These are phyloP conservation scores for Limosa lapponica DNA, from an alignment of 2,797 vertebrate species.

Conservation along the genomic window DNA sequence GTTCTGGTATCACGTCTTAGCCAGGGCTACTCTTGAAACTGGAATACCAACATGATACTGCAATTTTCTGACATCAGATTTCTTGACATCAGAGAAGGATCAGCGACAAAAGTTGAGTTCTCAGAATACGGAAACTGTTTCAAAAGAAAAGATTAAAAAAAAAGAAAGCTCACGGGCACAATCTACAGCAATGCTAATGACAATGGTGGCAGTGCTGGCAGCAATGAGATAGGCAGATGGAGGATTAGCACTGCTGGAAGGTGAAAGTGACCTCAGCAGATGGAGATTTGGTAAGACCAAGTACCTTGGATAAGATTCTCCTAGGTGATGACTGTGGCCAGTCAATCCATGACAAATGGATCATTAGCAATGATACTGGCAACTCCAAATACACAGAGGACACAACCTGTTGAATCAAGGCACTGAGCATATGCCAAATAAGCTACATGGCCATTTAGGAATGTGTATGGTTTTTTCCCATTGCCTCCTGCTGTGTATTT, in stretches of 20 bases:
- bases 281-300: background rate
- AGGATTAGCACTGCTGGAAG: background rate
- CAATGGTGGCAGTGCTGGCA: background rate
- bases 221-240: background rate
- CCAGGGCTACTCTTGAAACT: background rate
- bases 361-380: background rate
- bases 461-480: background rate
- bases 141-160: background rate
- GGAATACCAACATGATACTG: background rate
- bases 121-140: background rate
- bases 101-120: background rate
- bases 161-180: background rate
- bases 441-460: background rate
- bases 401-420: background rate
- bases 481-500: background rate
- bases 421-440: background rate
- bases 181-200: background rate
- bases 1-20: background rate
- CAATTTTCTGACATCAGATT: background rate
- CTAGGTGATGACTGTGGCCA: background rate
- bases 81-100: background rate
- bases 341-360: background rate
- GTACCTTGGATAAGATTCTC: background rate
- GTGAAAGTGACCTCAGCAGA: background rate
- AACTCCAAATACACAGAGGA: background rate